Percentiles rank a stretch among this genome's conserved stretches.
These are phyloP conservation scores for Zygothrica quintamaculata DNA, from an alignment of 2,888 invertebrate genomes.

Conservation along the genomic window DNA sequence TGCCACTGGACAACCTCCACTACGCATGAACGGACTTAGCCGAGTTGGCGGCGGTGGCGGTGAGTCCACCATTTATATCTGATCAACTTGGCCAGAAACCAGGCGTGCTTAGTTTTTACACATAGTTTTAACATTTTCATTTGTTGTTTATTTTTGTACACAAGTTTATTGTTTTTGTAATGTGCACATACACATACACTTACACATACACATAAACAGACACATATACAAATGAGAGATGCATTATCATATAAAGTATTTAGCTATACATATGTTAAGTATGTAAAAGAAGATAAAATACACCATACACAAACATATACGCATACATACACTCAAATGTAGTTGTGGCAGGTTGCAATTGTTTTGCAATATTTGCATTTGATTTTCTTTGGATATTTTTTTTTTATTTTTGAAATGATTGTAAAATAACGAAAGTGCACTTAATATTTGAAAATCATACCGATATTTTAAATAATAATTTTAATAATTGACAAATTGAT, in stretches of 20 bases:
- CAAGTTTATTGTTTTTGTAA: constrained; percentile 37
- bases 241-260: constrained; percentile 23
- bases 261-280: constrained; percentile 31
- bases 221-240: constrained; percentile 19
- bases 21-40: constrained; percentile 85
- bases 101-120: constrained; percentile 43
- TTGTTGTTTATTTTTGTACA: constrained; percentile 27
- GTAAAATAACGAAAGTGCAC: no score
- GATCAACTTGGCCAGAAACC: constrained; percentile 17
- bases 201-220: no score
- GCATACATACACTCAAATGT: constrained; percentile 5
- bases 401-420: no score
- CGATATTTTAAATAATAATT: no score
- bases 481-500: no score
- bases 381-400: no score
- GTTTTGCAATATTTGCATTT: no score
- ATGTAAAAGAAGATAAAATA: no score
- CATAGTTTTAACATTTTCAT: constrained; percentile 23
- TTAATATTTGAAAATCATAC: no score
- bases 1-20: constrained; percentile 57
- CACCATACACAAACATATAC: constrained; percentile 4
- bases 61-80: constrained; percentile 84
- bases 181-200: no score
- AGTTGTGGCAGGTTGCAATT: no score
- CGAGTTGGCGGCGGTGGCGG: constrained; percentile 85